Base-by-base conservation (phyloP, 2,113 vertebrate genomes). In the Sciurus niger region DNA sequence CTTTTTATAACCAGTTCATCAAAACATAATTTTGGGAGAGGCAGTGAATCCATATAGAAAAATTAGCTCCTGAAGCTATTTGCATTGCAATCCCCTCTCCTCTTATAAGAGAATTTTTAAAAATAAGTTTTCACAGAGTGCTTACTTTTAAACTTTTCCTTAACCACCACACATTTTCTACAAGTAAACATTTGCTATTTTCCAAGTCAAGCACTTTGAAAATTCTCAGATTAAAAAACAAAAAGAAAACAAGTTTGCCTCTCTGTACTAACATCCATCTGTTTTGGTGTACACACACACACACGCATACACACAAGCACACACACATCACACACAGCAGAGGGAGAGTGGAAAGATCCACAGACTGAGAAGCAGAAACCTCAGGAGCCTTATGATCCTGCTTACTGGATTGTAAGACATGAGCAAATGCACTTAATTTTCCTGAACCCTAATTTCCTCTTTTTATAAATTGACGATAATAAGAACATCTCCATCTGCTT, bases 391-490 rank as follows among this genome's bases (percentile, higher is more conserved):
- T 4, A 72, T 17, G 24, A 76, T 68, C 92, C 46, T 73, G 10
- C 85, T 78, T 80, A 73, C 8, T 55, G 65, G 89, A 68, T 14
- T 80, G 30, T 77, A 65, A 87, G 20, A 89, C n/a, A 82, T 12
- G 20, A 84, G 48, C n/a, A 72, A 96, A 94, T 40, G 72, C 30
- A 82, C 34, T 73, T 88, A 85, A 67, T 95, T 89, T 95, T 93
- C 58, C 82, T 72, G n/a, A 93, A 76, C 34, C 70, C 46, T 58
- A 76, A 46, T 80, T 86, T 96, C 30, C 30, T 51, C 90, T 89
- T 78, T 84, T 74, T 58, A 74, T 30, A 67, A 89, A 82, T 80
- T 70, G 24, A 16, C 89, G 70, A 72, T 67, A 82, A 65, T 63
- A 95, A 87, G 34, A 46, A 80, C 73, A 73, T 78, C 18, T 83